Conservation (phyloP, 2,888 invertebrate genomes). For the Xestia sexstrigata region DNA sequence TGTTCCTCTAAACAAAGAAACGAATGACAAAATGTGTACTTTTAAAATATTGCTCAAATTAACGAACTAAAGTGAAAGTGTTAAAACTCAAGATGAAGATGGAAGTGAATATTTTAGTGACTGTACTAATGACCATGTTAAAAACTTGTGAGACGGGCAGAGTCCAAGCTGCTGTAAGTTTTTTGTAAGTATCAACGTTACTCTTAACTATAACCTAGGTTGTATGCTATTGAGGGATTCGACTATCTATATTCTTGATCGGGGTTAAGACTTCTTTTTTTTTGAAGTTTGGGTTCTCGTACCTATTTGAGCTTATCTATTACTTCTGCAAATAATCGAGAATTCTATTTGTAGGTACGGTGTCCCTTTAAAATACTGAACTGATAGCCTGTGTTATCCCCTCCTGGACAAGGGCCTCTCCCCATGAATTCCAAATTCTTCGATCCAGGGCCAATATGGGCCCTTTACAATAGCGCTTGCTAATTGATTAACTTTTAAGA, state of each 20-base stretch:
- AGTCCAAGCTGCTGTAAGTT: constrained; percentile 86
- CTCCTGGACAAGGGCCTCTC: too few species aligned
- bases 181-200: constrained; percentile 80
- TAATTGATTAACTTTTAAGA: too few species aligned
- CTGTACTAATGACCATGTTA: constrained; percentile 69
- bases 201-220: neutral
- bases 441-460: too few species aligned
- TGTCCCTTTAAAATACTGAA: neutral
- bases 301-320: neutral
- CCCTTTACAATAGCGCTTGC: too few species aligned
- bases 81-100: constrained; percentile 71
- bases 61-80: constrained; percentile 41
- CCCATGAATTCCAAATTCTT: too few species aligned
- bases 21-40: constrained; percentile 9
- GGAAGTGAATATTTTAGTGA: constrained; percentile 68
- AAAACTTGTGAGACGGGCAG: constrained; percentile 74
- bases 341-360: neutral
- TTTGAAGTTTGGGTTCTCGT: neutral
- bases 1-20: neutral
- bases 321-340: neutral
- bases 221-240: neutral
- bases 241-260: neutral
- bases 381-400: too few species aligned
- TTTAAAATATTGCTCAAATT: constrained; percentile 64
- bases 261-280: neutral